Percentiles rank a stretch among this genome's conserved stretches.
These are phyloP conservation scores for Hystrix cristata DNA, from an alignment of 2,113 vertebrate genomes.

Conservation along the genomic window DNA sequence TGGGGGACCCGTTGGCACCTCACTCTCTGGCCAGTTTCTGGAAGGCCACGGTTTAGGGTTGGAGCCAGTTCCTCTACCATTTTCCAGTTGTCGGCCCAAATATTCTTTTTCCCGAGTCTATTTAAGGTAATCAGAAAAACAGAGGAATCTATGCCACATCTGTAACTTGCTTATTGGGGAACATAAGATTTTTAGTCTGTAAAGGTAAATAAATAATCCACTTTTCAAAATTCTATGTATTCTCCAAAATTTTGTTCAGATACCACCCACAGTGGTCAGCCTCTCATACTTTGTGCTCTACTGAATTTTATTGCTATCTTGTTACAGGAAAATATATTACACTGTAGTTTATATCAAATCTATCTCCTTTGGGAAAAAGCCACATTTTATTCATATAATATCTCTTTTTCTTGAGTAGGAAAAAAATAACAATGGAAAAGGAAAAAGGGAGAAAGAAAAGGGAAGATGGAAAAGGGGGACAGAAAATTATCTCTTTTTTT, in stretches of 20 bases:
- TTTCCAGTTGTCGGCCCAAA: not conserved
- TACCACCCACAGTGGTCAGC: not conserved
- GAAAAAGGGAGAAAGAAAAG: not conserved
- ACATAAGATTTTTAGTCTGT: not conserved
- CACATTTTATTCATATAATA: not conserved
- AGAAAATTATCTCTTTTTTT: not conserved
- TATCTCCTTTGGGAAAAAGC: not conserved
- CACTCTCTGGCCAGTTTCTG: not conserved
- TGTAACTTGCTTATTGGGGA: not conserved
- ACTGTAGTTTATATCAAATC: not conserved
- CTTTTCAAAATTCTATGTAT: not conserved
- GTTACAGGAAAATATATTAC: not conserved
- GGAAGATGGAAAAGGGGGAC: not conserved
- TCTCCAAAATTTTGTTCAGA: not conserved
- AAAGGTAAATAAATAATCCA: conserved; percentile 6
- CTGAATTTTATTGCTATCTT: not conserved
- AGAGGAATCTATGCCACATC: not conserved
- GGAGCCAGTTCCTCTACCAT: not conserved
- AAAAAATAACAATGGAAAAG: not conserved
- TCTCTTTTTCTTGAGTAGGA: not conserved
- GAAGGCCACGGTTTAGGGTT: not conserved
- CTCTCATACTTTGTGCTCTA: not conserved
- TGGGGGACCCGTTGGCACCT: not conserved
- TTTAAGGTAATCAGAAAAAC: not conserved
- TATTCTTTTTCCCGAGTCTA: not conserved